Base-by-base conservation (phyloP, 2,888 invertebrate genomes). In the Leucozona laternaria region DNA sequence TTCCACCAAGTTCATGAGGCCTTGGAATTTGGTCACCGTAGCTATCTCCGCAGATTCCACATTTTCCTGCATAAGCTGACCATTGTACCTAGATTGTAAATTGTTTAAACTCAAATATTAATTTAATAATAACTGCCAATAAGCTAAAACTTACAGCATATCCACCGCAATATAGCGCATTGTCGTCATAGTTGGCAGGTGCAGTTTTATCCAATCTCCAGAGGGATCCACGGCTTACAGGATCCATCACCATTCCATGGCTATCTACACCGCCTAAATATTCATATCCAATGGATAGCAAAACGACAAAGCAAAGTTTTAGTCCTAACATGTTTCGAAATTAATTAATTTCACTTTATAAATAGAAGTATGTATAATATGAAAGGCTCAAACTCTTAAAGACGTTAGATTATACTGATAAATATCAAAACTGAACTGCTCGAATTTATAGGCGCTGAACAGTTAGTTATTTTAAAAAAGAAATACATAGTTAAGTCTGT, bases 41-140 rank as follows among this genome's bases (percentile, higher is more conserved):
- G 81, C 92, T 90, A 89, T 95, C 94, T 1, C 95, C 95, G 85
- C 94, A 95, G 0, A 93, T 88, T 0, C 95, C 95, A 88, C 95
- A 95, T 62, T 91, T 91, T 2, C 94, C 94, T 1, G 89, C 90
- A 83, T 93, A 91, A 28, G 89, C 82, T 5, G 88, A 45, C 90
- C 93, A 93, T 90, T 94, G 94, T 15, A 89, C 89, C 91, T 20
- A 40, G 1, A 50, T 60, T 15, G 7, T 25, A 53, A 7, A 1
- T 1, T 15, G 7, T 53, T 28, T 3, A 53, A 20, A 31, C 1
- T 15, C 2, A 25, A 4, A 20, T 22, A 11, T 50, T 50, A 4
- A 11, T 11, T 48, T 20, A 4, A 50, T 3, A 10, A 20, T 4
- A 43, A 43, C 2, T 40, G 3, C 5, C 3, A 15, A 15, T 2